Base-by-base conservation (phyloP, 2,888 invertebrate genomes). In the Zele albiditarsus region DNA sequence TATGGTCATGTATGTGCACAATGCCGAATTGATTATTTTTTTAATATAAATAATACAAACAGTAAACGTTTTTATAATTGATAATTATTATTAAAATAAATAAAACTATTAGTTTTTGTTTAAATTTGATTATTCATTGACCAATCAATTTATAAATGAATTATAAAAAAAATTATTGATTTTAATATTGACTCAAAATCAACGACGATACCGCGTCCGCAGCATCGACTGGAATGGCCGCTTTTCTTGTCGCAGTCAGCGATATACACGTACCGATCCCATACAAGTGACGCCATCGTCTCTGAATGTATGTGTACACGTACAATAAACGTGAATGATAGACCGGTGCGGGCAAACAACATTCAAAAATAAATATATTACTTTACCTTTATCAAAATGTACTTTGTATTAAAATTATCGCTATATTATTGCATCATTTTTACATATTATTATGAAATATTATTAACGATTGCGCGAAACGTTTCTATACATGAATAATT, bases 161-260 rank as follows among this genome's bases (percentile, higher is more conserved):
- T 27, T 3, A 31, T 62, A 31, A 62, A 16, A 16, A 28, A 62
- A n/a, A 8, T 3, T 46, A 53, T 53, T 20, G 53, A 46, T 46
- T n/a, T 46, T 46, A 2, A 46, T 46, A 46, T 46, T 46, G n/a
- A 46, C 46, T 46, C 4, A 46, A 16, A n/a, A 46, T 46, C n/a
- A 46, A 46, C 46, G 57, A 53, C 71, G 42, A 46, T 68, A 25
- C 72, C 72, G 69, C 73, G 76, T 67, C 75, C 77, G 79, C 42
- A 63, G 72, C 75, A 75, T 78, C 71, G 65, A 78, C 77, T 78
- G 79, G 75, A 79, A 80, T 80, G 80, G 80, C 80, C 74, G 78
- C 79, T 77, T 53, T 12, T 38, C 38, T 12, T 8, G 12, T 38
- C 38, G 53, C 4, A 20, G n/a, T n/a, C n/a, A 20, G 20, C 23